Evolutionary conservation across 2,113 vertebrate species (phyloP).

Genomic region (Coracopsis vasa): DNA sequence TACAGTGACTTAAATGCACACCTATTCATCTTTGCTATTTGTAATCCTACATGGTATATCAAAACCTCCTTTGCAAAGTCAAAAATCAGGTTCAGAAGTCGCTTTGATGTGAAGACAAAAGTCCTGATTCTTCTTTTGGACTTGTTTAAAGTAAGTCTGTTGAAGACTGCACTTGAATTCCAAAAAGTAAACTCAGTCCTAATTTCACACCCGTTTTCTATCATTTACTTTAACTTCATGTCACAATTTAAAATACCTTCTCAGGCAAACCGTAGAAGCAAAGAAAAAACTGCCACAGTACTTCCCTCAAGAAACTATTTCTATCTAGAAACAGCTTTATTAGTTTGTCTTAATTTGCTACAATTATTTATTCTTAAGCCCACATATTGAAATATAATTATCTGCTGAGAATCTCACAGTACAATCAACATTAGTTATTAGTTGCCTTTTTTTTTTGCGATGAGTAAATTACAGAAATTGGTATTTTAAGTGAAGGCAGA

Average conservation of each 20-base stretch:
- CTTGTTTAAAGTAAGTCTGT: neutral
- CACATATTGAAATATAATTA: neutral
- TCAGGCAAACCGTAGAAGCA: neutral
- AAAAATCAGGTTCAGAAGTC: neutral
- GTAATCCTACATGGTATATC: neutral
- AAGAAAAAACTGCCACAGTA: neutral
- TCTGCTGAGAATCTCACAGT: neutral
- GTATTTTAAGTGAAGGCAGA: constrained; percentile 1
- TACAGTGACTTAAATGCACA: neutral
- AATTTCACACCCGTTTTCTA: neutral
- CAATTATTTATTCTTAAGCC: constrained; percentile 26
- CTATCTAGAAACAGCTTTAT: neutral
- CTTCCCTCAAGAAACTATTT: constrained; percentile 4
- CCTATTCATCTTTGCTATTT: neutral
- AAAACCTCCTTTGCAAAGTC: neutral
- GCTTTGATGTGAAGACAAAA: constrained; percentile 31
- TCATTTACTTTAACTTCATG: neutral
- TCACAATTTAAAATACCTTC: neutral
- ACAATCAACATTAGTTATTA: constrained; percentile 25
- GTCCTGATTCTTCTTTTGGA: neutral
- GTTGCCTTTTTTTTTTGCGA: neutral
- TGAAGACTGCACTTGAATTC: neutral
- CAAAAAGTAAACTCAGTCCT: neutral
- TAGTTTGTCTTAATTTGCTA: constrained; percentile 29
- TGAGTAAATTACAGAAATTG: neutral